Base-by-base conservation (phyloP, 2,797 vertebrate genomes). In the Anguilla obscura region DNA sequence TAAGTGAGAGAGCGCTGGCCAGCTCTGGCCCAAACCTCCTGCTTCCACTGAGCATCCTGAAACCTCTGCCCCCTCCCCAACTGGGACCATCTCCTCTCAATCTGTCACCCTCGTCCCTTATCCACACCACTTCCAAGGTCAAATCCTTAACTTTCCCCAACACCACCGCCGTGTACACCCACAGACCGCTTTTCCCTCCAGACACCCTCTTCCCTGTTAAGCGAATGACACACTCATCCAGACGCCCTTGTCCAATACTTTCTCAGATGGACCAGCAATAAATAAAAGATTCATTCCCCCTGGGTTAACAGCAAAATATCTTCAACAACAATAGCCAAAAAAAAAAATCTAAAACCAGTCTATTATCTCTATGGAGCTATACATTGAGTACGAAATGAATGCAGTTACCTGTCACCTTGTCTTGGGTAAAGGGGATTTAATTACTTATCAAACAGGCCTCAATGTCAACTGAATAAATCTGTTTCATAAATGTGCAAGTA, bases 391-490 rank as follows among this genome's bases (percentile, higher is more conserved):
- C 96, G 97, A 96, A 96, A 96, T 96, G 96, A 97, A 96, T 95
- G 96, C 97, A 96, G 95, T 96, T 97, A 97, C 96, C 96, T 96
- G 97, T 98, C 98, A 98, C 97, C 97, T 98, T 97, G 96, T 97
- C 97, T 96, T 96, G 95, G 95, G 96, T 96, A 97, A 96, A 96
- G 95, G 95, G 96, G 96, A 98, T 97, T 97, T 98, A 99, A 99
- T 98, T 98, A 98, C 97, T 97, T 98, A 98, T 98, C 97, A 98
- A 98, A 97, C 95, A 96, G 97, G 96, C 96, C 94, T 97, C 97
- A 97, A 97, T 97, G 97, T 98, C 97, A 97, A 98, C 96, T 96
- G 96, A 97, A 96, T 97, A 97, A 97, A 98, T 97, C 97, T 96
- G 96, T 97, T 98, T 97, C 96, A 97, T 97, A 97, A 98, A 98